phyloP scores from a whole-genome alignment of 2,888 invertebrate genomes.

The Ochlodes sylvanus region DNA sequence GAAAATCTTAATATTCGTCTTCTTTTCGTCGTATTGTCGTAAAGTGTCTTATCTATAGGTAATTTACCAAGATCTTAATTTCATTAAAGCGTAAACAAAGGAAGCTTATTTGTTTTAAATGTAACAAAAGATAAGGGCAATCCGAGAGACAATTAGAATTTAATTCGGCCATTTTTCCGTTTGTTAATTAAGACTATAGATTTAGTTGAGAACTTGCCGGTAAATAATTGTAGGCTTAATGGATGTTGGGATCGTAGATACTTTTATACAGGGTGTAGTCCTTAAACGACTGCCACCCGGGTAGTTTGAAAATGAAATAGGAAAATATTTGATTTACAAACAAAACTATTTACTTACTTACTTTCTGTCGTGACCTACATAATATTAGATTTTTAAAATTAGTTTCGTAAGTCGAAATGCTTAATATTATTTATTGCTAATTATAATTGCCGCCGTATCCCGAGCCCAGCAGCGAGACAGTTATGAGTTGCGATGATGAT shows the following conservation, averaged over 20 bases:
- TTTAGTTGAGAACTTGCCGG: conserved; percentile 22
- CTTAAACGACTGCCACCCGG: background rate
- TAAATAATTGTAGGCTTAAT: conserved; percentile 29
- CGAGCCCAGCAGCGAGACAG: too few species aligned
- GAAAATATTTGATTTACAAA: too few species aligned
- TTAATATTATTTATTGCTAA: too few species aligned
- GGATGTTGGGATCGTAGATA: conserved; percentile 9
- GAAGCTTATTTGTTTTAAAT: conserved; percentile 30
- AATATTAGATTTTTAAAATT: too few species aligned
- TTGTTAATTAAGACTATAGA: conserved; percentile 39
- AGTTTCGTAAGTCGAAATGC: too few species aligned
- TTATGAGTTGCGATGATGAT: too few species aligned
- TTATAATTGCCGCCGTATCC: too few species aligned
- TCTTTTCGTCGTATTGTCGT: background rate
- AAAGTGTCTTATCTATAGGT: background rate
- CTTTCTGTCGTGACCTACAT: too few species aligned
- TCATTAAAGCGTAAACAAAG: conserved; percentile 28
- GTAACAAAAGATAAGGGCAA: conserved; percentile 30
- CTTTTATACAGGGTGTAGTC: conserved; percentile 1
- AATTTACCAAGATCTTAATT: conserved; percentile 21
- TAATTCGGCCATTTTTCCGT: conserved; percentile 38
- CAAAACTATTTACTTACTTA: too few species aligned
- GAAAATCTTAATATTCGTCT: conserved; percentile 2
- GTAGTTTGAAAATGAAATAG: background rate
- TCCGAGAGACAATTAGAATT: conserved; percentile 34